Conservation (phyloP, 1,140 invertebrate species). For the Hylaeus anthracinus region DNA sequence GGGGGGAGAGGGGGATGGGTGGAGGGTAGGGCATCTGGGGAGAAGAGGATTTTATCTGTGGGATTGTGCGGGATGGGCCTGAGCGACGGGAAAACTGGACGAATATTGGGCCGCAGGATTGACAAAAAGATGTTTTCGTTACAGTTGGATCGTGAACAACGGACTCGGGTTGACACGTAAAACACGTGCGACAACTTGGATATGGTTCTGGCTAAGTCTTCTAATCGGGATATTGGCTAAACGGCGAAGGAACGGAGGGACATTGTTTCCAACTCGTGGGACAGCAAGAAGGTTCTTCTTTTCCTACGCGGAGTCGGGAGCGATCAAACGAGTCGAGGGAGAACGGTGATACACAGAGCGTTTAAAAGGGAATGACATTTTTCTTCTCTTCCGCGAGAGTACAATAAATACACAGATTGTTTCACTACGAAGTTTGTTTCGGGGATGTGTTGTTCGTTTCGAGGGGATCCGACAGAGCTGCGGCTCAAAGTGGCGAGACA, state of each 20-base stretch:
- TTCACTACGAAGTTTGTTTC: conserved; percentile 46
- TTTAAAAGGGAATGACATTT: conserved; percentile 57
- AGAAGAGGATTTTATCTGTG: background rate
- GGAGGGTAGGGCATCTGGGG: conserved; percentile 4
- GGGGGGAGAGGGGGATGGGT: conserved; percentile 27
- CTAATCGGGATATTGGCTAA: background rate
- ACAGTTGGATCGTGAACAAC: background rate
- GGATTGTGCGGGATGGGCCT: no score
- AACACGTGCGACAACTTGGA: background rate
- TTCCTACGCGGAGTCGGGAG: conserved; percentile 26
- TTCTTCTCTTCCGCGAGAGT: conserved; percentile 33
- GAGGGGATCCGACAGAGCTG: conserved; percentile 25
- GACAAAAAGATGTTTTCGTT: no score
- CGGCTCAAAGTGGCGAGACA: conserved; percentile 34
- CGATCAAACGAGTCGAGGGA: conserved; percentile 42
- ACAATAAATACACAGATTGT: conserved; percentile 70
- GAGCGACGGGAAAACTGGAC: background rate
- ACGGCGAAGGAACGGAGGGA: background rate
- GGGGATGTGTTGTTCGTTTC: conserved; percentile 11
- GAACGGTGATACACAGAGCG: conserved; percentile 49
- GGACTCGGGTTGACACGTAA: background rate
- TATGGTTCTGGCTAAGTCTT: background rate
- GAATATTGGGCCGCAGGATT: no score
- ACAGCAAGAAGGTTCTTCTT: conserved; percentile 38
- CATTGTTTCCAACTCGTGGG: background rate